Evolutionary conservation across 2,888 invertebrate genomes (phyloP).

Genomic region (Leptopilina drosophilae): DNA sequence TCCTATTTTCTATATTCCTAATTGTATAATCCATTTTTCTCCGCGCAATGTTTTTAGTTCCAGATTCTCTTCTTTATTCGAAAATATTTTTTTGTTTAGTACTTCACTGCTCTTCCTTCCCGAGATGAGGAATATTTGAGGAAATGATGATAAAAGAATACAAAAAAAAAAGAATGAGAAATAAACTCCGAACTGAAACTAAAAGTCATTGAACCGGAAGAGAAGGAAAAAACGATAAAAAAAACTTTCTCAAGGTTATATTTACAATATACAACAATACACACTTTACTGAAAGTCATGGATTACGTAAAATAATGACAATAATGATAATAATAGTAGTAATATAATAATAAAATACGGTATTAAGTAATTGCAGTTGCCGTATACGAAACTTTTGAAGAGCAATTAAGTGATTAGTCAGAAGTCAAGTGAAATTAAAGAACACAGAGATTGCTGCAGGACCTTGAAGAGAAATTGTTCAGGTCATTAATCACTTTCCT

Average conservation of each 20-base stretch:
- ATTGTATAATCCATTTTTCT: too few species aligned
- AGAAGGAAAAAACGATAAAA: background rate
- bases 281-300: background rate
- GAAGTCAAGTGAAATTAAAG: slow-evolving; percentile 24
- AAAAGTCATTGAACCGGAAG: slow-evolving; percentile 6
- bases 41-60: too few species aligned
- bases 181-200: background rate
- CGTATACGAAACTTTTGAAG: background rate
- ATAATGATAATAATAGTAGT: too few species aligned
- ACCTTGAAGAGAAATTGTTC: slow-evolving; percentile 23
- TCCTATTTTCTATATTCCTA: too few species aligned
- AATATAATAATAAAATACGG: background rate
- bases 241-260: slow-evolving; percentile 13
- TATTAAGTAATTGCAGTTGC: slow-evolving; percentile 13
- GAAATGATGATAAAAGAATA: too few species aligned
- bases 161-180: too few species aligned
- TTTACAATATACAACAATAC: too few species aligned
- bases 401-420: slow-evolving; percentile 29
- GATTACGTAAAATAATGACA: slow-evolving; percentile 4
- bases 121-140: too few species aligned
- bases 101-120: too few species aligned
- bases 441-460: slow-evolving; percentile 13
- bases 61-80: too few species aligned
- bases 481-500: slow-evolving; percentile 27
- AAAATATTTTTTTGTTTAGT: too few species aligned